phyloP scores from a whole-genome alignment of 2,888 invertebrate genomes.

The Scotopteryx bipunctaria region DNA sequence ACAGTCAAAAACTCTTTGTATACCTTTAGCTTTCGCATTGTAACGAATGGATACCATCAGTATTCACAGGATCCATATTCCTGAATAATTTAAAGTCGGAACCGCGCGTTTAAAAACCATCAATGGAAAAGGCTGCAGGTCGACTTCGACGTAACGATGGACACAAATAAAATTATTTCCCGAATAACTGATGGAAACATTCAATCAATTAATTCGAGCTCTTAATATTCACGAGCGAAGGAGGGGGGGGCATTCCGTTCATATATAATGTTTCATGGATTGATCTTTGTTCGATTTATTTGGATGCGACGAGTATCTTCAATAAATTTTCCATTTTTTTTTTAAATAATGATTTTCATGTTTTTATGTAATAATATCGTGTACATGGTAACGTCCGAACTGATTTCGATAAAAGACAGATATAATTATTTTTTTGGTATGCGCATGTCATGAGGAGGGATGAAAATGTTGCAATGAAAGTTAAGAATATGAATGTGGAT shows the following conservation, averaged over 20 bases:
- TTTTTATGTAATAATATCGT: no score
- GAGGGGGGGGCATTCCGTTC: constrained; percentile 6
- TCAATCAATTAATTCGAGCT: constrained; percentile 54
- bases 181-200: constrained; percentile 54
- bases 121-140: constrained; percentile 35
- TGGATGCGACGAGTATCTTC: constrained; percentile 4
- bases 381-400: no score
- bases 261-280: constrained; percentile 6
- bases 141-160: constrained; percentile 27
- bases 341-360: no score
- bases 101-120: constrained; percentile 30
- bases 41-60: constrained; percentile 17
- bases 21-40: constrained; percentile 2
- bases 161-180: constrained; percentile 51
- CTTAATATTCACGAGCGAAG: constrained; percentile 50
- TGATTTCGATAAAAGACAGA: no score
- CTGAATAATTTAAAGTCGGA: constrained; percentile 21
- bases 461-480: no score
- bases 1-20: constrained; percentile 4
- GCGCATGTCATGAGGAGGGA: no score
- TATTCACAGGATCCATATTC: constrained; percentile 22
- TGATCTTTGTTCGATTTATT: constrained; percentile 11
- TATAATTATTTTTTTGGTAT: no score
- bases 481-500: no score
- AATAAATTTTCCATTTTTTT: no score